Percentiles rank a stretch among this genome's conserved stretches.
These are phyloP conservation scores for Accipiter cooperii DNA, from an alignment of 2,113 vertebrate genomes.

Conservation along the genomic window DNA sequence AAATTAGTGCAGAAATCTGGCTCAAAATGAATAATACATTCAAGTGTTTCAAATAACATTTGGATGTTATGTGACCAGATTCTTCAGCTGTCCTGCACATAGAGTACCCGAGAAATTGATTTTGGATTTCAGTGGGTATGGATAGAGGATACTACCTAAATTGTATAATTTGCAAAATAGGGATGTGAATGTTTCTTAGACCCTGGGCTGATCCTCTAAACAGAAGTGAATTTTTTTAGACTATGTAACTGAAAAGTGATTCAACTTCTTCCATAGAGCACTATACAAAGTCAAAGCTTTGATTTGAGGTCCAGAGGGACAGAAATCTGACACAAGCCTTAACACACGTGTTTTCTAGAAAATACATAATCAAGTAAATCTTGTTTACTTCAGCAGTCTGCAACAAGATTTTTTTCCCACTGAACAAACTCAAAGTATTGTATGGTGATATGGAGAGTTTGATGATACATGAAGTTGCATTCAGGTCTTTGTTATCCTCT, in stretches of 20 bases:
- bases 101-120: not conserved
- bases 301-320: not conserved
- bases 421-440: not conserved
- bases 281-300: not conserved
- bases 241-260: not conserved
- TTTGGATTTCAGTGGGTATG: not conserved
- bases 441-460: not conserved
- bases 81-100: not conserved
- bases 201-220: not conserved
- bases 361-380: not conserved
- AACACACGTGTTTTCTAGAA: not conserved
- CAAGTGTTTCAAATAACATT: not conserved
- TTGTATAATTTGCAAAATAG: not conserved
- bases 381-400: not conserved
- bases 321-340: not conserved
- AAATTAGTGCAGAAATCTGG: not conserved
- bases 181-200: not conserved
- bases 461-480: not conserved
- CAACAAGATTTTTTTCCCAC: not conserved
- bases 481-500: not conserved
- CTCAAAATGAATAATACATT: not conserved
- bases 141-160: not conserved
- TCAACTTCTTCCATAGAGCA: not conserved
- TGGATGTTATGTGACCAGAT: not conserved
- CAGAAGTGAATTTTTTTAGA: not conserved